Conservation (phyloP, 2,797 vertebrate species). For the Melanogrammus aeglefinus region DNA sequence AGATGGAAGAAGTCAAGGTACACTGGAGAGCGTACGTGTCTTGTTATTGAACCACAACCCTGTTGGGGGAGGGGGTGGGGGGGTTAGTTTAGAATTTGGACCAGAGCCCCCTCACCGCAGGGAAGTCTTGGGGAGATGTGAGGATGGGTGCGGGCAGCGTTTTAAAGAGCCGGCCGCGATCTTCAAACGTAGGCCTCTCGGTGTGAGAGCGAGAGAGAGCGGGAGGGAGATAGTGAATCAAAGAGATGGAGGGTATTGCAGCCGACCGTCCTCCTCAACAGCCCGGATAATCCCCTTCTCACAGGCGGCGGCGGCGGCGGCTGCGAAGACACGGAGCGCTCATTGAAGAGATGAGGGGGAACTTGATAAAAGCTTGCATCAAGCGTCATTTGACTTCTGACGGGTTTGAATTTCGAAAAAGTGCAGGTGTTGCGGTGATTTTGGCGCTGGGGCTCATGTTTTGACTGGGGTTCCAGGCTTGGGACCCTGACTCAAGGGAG, state of each 20-base stretch:
- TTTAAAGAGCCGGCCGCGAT: not conserved
- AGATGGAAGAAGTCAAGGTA: not conserved
- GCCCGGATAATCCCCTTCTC: not conserved
- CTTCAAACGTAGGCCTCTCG: not conserved
- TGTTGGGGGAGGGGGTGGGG: not conserved
- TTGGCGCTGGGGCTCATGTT: not conserved
- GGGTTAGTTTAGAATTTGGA: not conserved
- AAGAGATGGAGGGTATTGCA: not conserved
- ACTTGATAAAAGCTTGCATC: not conserved
- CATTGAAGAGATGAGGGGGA: not conserved
- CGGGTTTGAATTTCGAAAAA: not conserved
- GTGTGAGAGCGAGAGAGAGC: not conserved
- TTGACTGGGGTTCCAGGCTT: not conserved
- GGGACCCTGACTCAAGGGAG: not conserved
- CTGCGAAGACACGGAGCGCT: not conserved
- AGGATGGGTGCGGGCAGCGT: not conserved
- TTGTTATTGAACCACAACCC: not conserved
- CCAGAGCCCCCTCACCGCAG: not conserved
- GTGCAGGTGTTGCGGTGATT: not conserved
- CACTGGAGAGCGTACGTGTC: not conserved
- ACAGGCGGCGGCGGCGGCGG: not conserved
- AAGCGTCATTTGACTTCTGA: not conserved
- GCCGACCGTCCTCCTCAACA: not conserved
- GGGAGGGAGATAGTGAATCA: not conserved
- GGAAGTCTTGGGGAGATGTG: not conserved